Evolutionary conservation across 2,113 vertebrate genomes (phyloP).

Genomic region (Synodontis membranacea): DNA sequence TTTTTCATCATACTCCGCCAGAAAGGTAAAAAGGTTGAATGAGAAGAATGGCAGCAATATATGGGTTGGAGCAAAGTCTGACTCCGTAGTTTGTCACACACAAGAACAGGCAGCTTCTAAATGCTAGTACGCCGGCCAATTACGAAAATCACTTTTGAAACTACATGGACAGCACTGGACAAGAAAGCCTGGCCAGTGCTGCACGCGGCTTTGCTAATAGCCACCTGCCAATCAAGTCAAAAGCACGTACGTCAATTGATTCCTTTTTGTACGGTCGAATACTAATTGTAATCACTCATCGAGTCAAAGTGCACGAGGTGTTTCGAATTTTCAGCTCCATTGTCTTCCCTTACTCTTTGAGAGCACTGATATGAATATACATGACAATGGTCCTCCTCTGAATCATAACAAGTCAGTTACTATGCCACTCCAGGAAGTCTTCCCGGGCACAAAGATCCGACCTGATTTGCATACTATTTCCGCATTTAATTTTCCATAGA

Average conservation of each 20-base stretch:
- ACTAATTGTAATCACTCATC: conserved; percentile 50
- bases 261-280: conserved; percentile 28
- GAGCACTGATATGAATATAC: conserved; percentile 54
- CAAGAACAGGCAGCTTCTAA: background rate
- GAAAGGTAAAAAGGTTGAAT: background rate
- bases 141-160: background rate
- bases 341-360: conserved; percentile 49
- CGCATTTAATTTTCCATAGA: conserved; percentile 70
- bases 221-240: conserved; percentile 12
- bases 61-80: background rate
- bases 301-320: conserved; percentile 53
- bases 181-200: background rate
- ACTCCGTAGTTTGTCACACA: background rate
- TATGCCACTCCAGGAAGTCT: conserved; percentile 62
- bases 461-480: conserved; percentile 73
- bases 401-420: conserved; percentile 72
- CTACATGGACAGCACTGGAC: background rate
- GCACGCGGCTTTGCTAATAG: background rate
- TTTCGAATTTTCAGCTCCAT: conserved; percentile 47
- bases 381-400: conserved; percentile 61
- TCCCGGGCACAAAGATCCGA: conserved; percentile 49
- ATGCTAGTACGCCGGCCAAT: background rate
- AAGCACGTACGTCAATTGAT: conserved; percentile 1
- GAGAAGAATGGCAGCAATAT: background rate
- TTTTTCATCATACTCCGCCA: conserved; percentile 14